Conservation (phyloP, 2,113 vertebrate genomes). For the Callaeas wilsoni region DNA sequence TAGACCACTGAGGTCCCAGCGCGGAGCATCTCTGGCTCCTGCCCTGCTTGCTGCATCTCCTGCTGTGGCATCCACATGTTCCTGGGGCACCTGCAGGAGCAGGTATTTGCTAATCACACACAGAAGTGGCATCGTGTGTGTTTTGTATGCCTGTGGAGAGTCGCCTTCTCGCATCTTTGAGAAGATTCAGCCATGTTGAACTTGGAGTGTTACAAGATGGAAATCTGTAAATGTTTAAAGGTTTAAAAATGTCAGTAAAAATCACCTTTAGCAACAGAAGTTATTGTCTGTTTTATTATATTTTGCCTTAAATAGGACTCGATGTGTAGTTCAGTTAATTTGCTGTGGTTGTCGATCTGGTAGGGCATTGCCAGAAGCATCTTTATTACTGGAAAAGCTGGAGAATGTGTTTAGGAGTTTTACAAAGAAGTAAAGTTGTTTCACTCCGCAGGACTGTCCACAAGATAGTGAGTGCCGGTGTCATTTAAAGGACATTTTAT, state of each 20-base stretch:
- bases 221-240: neutral
- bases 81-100: neutral
- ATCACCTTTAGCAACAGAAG: neutral
- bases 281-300: neutral
- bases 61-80: neutral
- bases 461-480: neutral
- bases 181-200: neutral
- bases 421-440: neutral
- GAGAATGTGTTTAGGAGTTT: neutral
- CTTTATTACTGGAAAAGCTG: neutral
- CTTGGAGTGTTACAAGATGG: neutral
- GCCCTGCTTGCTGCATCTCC: neutral
- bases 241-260: neutral
- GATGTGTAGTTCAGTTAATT: neutral
- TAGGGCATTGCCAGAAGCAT: neutral
- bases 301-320: neutral
- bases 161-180: accelerated
- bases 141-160: neutral
- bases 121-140: accelerated
- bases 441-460: neutral
- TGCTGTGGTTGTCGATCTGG: neutral
- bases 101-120: neutral
- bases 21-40: neutral
- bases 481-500: neutral
- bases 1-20: neutral